Evolutionary conservation across 2,113 vertebrate species (phyloP).

Genomic region (Merops nubicus): DNA sequence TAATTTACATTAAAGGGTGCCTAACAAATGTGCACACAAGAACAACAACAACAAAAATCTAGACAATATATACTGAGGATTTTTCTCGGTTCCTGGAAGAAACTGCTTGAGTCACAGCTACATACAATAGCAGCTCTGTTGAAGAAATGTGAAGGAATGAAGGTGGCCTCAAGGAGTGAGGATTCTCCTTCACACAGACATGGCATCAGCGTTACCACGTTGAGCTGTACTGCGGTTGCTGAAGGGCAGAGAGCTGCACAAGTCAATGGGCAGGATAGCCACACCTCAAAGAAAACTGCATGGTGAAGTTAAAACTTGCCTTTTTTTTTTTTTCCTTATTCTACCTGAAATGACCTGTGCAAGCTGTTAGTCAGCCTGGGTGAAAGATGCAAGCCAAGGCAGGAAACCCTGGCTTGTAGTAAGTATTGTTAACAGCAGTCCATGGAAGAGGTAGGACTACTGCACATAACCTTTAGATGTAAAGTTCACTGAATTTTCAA

Average conservation of each 20-base stretch:
- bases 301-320: not conserved
- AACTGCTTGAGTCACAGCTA: not conserved
- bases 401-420: not conserved
- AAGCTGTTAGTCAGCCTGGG: not conserved
- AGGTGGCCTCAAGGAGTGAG: fast-evolving
- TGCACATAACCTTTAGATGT: fast-evolving
- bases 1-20: fast-evolving
- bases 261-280: fast-evolving
- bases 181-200: fast-evolving
- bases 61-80: not conserved
- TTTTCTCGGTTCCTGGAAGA: not conserved
- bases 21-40: fast-evolving
- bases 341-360: not conserved
- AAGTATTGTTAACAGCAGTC: not conserved
- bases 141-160: not conserved
- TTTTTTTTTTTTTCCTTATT: not conserved
- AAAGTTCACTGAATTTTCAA: not conserved
- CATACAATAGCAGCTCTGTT: not conserved
- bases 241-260: fast-evolving
- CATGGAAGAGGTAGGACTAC: fast-evolving
- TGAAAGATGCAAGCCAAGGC: not conserved
- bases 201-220: fast-evolving
- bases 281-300: not conserved
- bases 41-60: not conserved
- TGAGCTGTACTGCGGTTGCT: not conserved